Percentiles rank a stretch among this genome's conserved stretches.
Evolutionary conservation across 2,888 invertebrate genomes (phyloP).

Genomic region (Ditylenchus weischeri): DNA sequence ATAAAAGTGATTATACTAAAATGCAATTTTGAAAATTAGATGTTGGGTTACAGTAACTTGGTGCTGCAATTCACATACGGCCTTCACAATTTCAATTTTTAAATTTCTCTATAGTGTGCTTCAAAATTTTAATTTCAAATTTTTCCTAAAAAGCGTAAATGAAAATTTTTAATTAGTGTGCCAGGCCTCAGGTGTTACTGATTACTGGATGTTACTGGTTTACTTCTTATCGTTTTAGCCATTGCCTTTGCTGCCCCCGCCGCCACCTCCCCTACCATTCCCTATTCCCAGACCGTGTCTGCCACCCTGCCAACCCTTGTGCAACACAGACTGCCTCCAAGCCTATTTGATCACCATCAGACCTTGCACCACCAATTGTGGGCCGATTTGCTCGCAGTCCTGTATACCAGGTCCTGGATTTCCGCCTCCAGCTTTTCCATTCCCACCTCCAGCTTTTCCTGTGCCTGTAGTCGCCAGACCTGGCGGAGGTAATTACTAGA

Average conservation of each 20-base stretch:
- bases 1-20: no score
- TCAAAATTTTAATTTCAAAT: no score
- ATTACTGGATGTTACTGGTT: neutral
- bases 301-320: slow-evolving; percentile 11
- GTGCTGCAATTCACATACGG: no score
- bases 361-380: neutral
- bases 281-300: slow-evolving; percentile 14
- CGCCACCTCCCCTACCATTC: slow-evolving; percentile 18
- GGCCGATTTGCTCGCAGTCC: neutral
- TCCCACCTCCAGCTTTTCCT: slow-evolving; percentile 8
- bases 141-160: no score
- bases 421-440: slow-evolving; percentile 19
- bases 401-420: slow-evolving; percentile 10
- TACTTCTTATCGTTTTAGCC: neutral
- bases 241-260: slow-evolving; percentile 16
- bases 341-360: slow-evolving; percentile 13
- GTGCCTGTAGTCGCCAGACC: slow-evolving; percentile 5
- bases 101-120: no score
- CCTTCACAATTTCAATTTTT: no score
- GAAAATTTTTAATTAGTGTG: no score
- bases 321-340: slow-evolving; percentile 5
- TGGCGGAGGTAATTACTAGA: neutral
- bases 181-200: no score
- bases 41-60: no score
- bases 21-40: no score